These are phyloP conservation scores for Drosophila mayri DNA, from an alignment of 1,140 invertebrate genomes.

Conservation along the genomic window DNA sequence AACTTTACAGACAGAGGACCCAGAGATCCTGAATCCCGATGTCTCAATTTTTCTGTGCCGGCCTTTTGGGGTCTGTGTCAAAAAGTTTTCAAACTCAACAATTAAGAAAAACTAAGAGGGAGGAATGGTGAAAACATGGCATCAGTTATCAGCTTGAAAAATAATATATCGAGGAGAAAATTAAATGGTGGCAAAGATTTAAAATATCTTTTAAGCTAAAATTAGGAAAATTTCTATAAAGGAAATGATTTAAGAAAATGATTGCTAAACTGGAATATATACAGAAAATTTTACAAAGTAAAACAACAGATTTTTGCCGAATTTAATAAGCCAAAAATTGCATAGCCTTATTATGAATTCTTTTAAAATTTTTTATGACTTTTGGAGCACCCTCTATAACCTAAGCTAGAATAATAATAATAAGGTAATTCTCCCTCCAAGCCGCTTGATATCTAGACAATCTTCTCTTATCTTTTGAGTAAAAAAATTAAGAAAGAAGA, in stretches of 20 bases:
- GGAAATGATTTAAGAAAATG: too few species aligned
- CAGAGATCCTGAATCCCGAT: constrained; percentile 19
- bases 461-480: constrained; percentile 9
- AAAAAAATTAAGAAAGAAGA: background rate
- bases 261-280: too few species aligned
- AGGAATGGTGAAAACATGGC: background rate
- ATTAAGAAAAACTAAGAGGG: constrained; percentile 41
- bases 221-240: too few species aligned
- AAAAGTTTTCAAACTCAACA: constrained; percentile 53
- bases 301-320: too few species aligned
- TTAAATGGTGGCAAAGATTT: background rate
- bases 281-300: background rate
- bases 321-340: too few species aligned
- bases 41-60: constrained; percentile 23
- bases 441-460: background rate
- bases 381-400: background rate
- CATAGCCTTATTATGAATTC: background rate
- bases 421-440: background rate
- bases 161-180: background rate
- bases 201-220: too few species aligned
- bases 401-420: background rate
- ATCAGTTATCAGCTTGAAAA: background rate
- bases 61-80: constrained; percentile 25
- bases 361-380: background rate
- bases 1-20: constrained; percentile 29